Conservation (phyloP, 2,797 vertebrate genomes). For the Lepilemur ruficaudatus region DNA sequence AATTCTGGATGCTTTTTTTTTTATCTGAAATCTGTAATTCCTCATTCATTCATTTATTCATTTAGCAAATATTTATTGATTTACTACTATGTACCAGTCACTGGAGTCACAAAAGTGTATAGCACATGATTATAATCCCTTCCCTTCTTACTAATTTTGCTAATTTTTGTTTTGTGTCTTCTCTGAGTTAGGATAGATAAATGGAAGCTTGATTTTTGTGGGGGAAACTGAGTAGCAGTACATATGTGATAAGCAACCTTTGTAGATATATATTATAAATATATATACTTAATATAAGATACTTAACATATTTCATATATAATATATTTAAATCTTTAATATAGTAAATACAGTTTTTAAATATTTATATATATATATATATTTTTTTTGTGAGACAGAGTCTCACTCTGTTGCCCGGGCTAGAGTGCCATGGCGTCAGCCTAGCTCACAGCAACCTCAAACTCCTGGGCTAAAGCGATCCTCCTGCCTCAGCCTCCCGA, state of each 20-base stretch:
- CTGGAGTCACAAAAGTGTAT: background rate
- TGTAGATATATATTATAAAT: background rate
- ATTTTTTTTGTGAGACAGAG: too few relatives aligned
- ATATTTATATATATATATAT: too few relatives aligned
- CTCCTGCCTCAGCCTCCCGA: too few relatives aligned
- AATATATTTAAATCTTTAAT: background rate
- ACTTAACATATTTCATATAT: background rate
- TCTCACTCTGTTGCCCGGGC: too few relatives aligned
- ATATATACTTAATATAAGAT: background rate
- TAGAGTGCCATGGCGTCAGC: too few relatives aligned
- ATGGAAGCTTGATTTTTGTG: background rate
- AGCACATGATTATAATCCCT: background rate
- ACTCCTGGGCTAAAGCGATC: too few relatives aligned
- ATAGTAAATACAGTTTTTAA: background rate
- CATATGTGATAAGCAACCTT: background rate
- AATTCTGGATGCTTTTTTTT: background rate
- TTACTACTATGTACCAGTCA: background rate
- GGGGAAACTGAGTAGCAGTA: background rate
- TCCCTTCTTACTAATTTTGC: conserved; percentile 24
- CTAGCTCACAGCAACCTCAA: too few relatives aligned
- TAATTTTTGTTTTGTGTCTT: conserved; percentile 38
- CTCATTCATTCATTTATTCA: background rate
- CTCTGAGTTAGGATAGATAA: conserved; percentile 36
- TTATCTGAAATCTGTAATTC: background rate
- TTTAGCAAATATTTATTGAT: background rate